A percentile compares a stretch with the other conserved stretches of the same genome.
Conservation (phyloP, 2,113 vertebrate genomes). For the Chaetura pelagica region DNA sequence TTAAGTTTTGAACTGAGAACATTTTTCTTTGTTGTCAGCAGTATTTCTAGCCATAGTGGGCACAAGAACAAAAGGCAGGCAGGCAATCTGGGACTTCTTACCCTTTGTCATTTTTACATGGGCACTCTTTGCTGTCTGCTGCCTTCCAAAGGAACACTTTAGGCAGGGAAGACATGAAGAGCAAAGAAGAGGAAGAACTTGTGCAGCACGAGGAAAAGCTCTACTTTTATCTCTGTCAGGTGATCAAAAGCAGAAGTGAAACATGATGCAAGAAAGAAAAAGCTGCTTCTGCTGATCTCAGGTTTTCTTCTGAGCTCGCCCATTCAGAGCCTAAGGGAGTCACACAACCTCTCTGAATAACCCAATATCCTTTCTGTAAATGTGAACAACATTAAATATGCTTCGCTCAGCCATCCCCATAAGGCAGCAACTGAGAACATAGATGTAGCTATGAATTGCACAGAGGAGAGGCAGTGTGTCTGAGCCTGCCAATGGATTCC, state of each 20-base stretch:
- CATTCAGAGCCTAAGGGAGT: background rate
- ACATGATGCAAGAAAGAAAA: background rate
- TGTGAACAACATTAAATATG: background rate
- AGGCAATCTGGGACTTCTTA: background rate
- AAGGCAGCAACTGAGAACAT: background rate
- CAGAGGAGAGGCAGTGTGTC: rapidly evolving
- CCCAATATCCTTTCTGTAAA: background rate
- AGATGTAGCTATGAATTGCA: background rate
- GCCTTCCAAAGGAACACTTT: background rate
- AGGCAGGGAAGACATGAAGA: background rate
- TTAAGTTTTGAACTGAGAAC: background rate
- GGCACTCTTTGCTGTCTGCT: background rate
- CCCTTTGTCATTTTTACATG: background rate
- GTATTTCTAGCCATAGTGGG: background rate
- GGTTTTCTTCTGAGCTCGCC: background rate
- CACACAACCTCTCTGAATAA: background rate
- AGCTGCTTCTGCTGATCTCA: background rate
- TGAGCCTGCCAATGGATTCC: background rate
- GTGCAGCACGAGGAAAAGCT: background rate
- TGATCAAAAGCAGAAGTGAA: background rate
- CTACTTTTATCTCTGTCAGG: background rate
- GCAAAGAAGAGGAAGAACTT: background rate
- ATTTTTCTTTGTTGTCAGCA: background rate
- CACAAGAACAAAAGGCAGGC: background rate
- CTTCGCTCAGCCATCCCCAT: background rate